Evolutionary conservation across 2,888 invertebrate genomes (phyloP), one percentile per base, ranked within the genome.

Genomic region (Teinopalpus imperialis): DNA sequence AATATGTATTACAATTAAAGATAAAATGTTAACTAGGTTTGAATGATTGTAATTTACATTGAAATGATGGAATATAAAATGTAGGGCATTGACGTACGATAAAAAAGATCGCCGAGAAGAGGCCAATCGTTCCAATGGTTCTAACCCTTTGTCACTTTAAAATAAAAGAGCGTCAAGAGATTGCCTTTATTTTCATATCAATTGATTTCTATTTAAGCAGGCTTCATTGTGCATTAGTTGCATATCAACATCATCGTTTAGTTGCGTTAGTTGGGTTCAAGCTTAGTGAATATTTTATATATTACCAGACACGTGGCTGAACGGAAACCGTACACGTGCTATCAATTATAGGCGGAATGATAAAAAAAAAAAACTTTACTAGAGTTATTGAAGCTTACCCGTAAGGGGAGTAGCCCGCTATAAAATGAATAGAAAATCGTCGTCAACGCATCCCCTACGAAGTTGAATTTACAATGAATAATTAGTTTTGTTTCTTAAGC

Each of bases 281-380:
- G 60, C 70, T 74, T 74, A 80, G 78, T 77, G 79, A 81, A 81
- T 78, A 74, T 79, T 78, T 75, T 76, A 81, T 82, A 79, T 69
- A 67, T 69, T 64, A 72, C 62, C 74, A 63, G 76, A 69, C 87
- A 87, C 87, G 87, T 86, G 87, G 70, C 87, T 60, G 53, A 69
- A 52, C 80, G 86, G 86, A 87, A 78, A 70, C 68, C 47, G 60
- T 74, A 71, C 87, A 87, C 87, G 87, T 88, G 87, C 73, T 81
- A 71, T 74, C 86, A 86, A 88, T 88, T 88, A 87, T 69, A 81
- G 65, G 62, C 65, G 70, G 64, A 74, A 69, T 59, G 41, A 66
- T 61, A 66, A 55, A 64, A 61, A 74, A 77, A n/a, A 74, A 74
- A 76, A 71, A 63, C 53, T 56, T 60, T 59, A 61, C 68, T 66